Evolutionary conservation across 2,797 vertebrate genomes (phyloP), one percentile per base, ranked within the genome.

Genomic region (Chelidonichthys spinosus): DNA sequence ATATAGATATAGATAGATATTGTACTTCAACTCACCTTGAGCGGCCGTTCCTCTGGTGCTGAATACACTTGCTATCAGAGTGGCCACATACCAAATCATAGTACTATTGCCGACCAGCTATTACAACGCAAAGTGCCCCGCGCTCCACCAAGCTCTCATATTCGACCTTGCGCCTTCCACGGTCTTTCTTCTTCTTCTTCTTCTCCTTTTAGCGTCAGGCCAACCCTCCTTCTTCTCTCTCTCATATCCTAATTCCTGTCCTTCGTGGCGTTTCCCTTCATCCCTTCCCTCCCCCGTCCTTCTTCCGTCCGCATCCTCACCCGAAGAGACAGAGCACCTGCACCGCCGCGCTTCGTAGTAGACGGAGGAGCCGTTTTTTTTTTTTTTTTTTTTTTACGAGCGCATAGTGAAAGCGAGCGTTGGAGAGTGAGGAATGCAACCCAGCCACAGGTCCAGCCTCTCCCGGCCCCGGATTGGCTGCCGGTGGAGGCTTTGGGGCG

Each of bases 11-110:
- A 77, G 84, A 91, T 87, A 92, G 87, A 92, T 89, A 86, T 88
- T 92, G 96, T 95, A 95, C 95, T 96, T 96, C 94, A 92, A 96
- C 97, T 98, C 97, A 98, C 98, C 98, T 98, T 99, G 97, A 94
- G 96, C 97, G 93, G 96, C 95, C 90, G 97, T 96, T 96, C 96
- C 97, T 94, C 96, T 91, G 95, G 94, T 95, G 95, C 95, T 95
- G 96, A 98, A 96, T 94, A 99, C 96, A 98, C 97, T 97, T 97
- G 97, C 97, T 96, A 98, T 97, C 96, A 98, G 96, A 98, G 97
- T 96, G 95, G 96, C 96, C 97, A 97, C 97, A 98, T 97, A 97
- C 95, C 97, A 97, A 97, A 97, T 97, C 97, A 97, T 97, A 98
- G 97, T 97, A 96, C 94, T 96, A 95, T 94, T 95, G 95, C 95